Evolutionary conservation across 2,888 invertebrate genomes (phyloP).

Genomic region (Frankliniella fusca): DNA sequence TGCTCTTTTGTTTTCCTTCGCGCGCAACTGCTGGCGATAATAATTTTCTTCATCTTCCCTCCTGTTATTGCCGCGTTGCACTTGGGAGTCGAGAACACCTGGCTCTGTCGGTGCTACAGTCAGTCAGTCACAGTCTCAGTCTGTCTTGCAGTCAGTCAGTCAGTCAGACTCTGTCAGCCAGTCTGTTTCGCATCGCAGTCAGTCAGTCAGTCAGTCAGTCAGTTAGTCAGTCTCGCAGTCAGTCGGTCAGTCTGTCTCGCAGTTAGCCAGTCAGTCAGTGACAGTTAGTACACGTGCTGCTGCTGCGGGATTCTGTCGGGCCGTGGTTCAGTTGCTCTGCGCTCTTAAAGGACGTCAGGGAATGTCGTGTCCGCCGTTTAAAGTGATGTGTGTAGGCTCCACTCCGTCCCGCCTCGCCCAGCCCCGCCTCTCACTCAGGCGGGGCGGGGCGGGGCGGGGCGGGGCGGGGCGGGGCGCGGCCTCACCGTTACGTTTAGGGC

Average conservation of each 20-base stretch:
- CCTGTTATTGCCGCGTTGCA: neutral
- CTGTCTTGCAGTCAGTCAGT: neutral
- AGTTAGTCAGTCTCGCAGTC: neutral
- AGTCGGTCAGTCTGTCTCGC: too few relatives aligned
- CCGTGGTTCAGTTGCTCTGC: too few relatives aligned
- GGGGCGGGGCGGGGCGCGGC: too few relatives aligned
- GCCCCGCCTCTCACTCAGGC: neutral
- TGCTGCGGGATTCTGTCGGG: too few relatives aligned
- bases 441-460: neutral
- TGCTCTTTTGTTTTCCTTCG: neutral
- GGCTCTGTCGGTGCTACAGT: neutral
- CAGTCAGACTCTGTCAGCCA: neutral
- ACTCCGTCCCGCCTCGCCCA: neutral
- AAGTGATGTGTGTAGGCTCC: neutral
- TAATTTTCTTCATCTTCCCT: neutral
- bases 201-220: neutral
- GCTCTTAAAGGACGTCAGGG: neutral
- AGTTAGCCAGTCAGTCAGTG: too few relatives aligned
- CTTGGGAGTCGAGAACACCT: neutral
- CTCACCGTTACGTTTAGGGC: too few relatives aligned
- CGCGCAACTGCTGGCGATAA: neutral
- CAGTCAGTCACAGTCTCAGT: neutral
- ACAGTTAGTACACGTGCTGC: too few relatives aligned
- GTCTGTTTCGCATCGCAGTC: neutral
- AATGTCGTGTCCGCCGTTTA: constrained; percentile 13